phyloP scores from a whole-genome alignment of 2,888 invertebrate species.

The Muscina levida region DNA sequence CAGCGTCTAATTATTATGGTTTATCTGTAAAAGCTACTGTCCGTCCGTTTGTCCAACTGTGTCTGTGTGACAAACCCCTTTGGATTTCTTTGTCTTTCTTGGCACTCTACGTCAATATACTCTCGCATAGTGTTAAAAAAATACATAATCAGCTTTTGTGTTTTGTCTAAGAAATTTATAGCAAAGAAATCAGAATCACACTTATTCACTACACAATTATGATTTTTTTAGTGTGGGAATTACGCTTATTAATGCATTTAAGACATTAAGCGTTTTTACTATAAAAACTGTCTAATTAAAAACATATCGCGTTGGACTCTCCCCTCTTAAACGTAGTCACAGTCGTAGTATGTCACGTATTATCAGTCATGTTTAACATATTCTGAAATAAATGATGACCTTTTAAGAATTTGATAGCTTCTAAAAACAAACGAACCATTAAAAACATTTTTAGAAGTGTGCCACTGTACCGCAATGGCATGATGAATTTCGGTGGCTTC shows the following conservation, averaged over 20 bases:
- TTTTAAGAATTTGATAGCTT: background rate
- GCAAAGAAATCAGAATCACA: background rate
- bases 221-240: slow-evolving; percentile 13
- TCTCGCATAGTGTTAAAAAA: background rate
- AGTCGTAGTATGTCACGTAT: background rate
- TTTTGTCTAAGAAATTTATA: background rate
- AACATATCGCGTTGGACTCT: background rate
- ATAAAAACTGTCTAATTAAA: slow-evolving; percentile 2
- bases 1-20: too few species aligned
- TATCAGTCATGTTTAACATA: background rate
- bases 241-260: background rate
- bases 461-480: slow-evolving; percentile 14
- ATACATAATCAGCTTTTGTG: background rate
- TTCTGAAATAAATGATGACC: background rate
- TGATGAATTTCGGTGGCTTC: too few species aligned
- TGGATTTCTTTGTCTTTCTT: too few species aligned
- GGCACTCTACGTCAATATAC: too few species aligned
- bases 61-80: too few species aligned
- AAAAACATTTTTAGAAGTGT: slow-evolving; percentile 20
- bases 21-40: background rate
- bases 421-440: slow-evolving; percentile 8
- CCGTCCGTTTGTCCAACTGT: background rate
- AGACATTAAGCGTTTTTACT: background rate
- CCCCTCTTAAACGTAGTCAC: too few species aligned
- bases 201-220: background rate